Base-by-base conservation (phyloP, 2,113 vertebrate species). In the Melanocharis versteri region DNA sequence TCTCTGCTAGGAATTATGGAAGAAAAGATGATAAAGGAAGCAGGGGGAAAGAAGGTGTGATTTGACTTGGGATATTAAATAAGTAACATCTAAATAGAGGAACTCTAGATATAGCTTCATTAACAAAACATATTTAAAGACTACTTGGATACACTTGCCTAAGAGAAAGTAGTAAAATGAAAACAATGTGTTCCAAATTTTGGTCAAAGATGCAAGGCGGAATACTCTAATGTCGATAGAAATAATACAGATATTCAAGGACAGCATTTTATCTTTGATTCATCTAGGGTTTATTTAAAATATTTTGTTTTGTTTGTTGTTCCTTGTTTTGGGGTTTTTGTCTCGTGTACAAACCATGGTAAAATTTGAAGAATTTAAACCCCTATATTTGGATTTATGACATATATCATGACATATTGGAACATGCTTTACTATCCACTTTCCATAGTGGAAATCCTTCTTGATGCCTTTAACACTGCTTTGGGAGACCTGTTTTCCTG, bases 21-120 rank as follows among this genome's bases (percentile, higher is more conserved):
- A 44, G 35, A 83, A 81, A 83, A 77, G 9, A 31, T 0, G 0
- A 75, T 66, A 77, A 79, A 64, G 31, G n/a, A 83, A 58, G 4
- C 1, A 1, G 7, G 5, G 15, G 15, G 23, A 87, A 58, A 66
- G 39, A 86, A 85, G 31, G 19, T 44, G 11, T 42, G 30, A 68
- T 89, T 93, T 95, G 50, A 69, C 47, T 79, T 69, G n/a, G 19
- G 39, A 85, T n/a, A 50, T 83, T 71, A 95, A 96, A 88, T 50
- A 93, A 66, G 3, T 84, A 79, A 21, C 40, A 77, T 73, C 48
- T 76, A 79, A 85, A 72, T 21, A 82, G 23, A 23, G 37, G 40
- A 92, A 77, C 68, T 89, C 69, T 83, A 75, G 53, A 86, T 69
- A 73, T 18, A 56, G 5, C 16, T 95, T 89, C 86, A 91, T 87